Evolutionary conservation across 2,797 vertebrate species (phyloP), one percentile per base, ranked within the genome.

Genomic region (Micropoecilia bifurca): DNA sequence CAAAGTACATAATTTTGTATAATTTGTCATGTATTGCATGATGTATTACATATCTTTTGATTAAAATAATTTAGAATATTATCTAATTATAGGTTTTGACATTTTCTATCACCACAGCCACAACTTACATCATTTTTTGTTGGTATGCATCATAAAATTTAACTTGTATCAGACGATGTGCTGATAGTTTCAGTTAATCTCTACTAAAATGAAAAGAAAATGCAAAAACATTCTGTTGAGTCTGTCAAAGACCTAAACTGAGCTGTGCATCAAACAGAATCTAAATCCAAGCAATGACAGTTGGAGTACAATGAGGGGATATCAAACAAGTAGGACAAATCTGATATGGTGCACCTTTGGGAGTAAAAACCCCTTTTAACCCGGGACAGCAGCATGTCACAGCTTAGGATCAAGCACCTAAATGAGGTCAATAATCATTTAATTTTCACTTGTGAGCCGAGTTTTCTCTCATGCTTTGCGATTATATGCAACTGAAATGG

Each of bases 301-400:
- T 79, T 83, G 80, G 75, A 77, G 61, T 1, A 13, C 53, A 83
- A 47, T 82, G 30, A 83, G 59, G 55, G 75, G 85, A 87, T 0
- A 80, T 57, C 2, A 18, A 66, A 82, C 83, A 88, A 89, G 55
- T 86, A 78, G 84, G 81, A 79, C 87, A 85, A 74, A 80, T 84
- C 50, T 81, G 83, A 90, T 87, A 83, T 87, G 53, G n/a, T 74
- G 69, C 75, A 80, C 89, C 63, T 88, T 74, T 71, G 88, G 89
- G 88, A 91, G 81, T 87, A 77, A 85, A 82, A 88, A 71, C 85
- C 83, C 79, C 20, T 39, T 43, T 74, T 79, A 63, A 75, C 30
- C 33, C 33, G 66, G 77, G 59, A 76, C 63, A 22, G 16, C 43
- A 79, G 78, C 46, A 50, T 82, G 82, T 79, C 50, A 47, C 46